phyloP scores from a whole-genome alignment of 1,140 invertebrate species.

The Aphaenogaster floridana region DNA sequence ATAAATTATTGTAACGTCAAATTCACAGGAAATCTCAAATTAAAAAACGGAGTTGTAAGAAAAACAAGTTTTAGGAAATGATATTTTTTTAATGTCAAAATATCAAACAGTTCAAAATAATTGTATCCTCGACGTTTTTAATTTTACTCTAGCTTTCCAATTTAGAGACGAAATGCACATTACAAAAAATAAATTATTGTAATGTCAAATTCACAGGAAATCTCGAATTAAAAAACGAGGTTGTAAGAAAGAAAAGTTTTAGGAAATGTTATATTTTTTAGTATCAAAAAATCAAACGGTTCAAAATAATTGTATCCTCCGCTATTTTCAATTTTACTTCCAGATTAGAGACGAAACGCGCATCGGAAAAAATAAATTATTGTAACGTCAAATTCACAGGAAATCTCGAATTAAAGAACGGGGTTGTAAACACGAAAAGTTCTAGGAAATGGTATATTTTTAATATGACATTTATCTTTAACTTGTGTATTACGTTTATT shows the following conservation, averaged over 20 bases:
- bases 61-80: not conserved
- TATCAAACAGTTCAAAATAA: too few species aligned
- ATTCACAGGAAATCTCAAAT: not conserved
- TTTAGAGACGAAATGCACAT: not conserved
- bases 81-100: not conserved
- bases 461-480: not conserved
- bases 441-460: not conserved
- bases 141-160: not conserved
- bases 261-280: constrained; percentile 9
- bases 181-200: not conserved
- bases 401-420: not conserved
- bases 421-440: not conserved
- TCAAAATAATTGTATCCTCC: too few species aligned
- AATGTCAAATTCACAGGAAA: not conserved
- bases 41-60: not conserved
- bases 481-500: not conserved
- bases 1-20: not conserved
- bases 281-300: too few species aligned
- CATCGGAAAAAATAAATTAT: not conserved
- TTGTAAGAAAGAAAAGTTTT: not conserved
- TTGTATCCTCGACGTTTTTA: not conserved
- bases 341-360: not conserved
- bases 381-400: not conserved
- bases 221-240: not conserved
- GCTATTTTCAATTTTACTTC: not conserved